A percentile compares a stretch with the other conserved stretches of the same genome.
Evolutionary conservation across 2,113 vertebrate species (phyloP).

Genomic region (Oncorhynchus tshawytscha): DNA sequence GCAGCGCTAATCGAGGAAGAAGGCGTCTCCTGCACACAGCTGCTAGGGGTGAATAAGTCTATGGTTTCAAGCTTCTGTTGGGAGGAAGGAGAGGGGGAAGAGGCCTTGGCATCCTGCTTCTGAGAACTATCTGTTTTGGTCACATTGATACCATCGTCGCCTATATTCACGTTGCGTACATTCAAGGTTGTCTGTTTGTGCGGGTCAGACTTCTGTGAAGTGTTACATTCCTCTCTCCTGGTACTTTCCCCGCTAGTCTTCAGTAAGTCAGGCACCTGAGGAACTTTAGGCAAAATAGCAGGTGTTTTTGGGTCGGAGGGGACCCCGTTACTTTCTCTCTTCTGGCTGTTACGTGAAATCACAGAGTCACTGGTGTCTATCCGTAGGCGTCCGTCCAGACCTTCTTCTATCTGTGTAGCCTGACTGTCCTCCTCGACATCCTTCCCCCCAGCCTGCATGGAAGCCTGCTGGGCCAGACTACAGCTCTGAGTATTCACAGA

Average conservation of each 20-base stretch:
- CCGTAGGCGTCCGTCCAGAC: conserved; percentile 28
- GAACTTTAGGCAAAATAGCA: conserved; percentile 19
- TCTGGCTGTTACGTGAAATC: background rate
- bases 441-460: conserved; percentile 11
- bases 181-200: conserved; percentile 17
- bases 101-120: conserved; percentile 2
- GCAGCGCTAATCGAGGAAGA: background rate
- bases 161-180: conserved; percentile 40
- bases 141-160: background rate
- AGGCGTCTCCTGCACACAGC: conserved; percentile 44
- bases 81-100: conserved; percentile 20
- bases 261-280: conserved; percentile 7
- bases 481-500: conserved; percentile 71
- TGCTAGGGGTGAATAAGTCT: conserved; percentile 22
- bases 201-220: conserved; percentile 14
- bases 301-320: conserved; percentile 9
- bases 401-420: conserved; percentile 79
- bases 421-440: conserved; percentile 73
- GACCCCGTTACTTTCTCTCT: conserved; percentile 9
- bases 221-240: conserved; percentile 15
- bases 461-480: conserved; percentile 42
- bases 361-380: conserved; percentile 37
- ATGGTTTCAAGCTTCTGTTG: conserved; percentile 26
- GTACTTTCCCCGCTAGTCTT: conserved; percentile 8
- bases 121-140: conserved; percentile 18